phyloP scores from a whole-genome alignment of 2,888 invertebrate species.

The Rhagium mordax region DNA sequence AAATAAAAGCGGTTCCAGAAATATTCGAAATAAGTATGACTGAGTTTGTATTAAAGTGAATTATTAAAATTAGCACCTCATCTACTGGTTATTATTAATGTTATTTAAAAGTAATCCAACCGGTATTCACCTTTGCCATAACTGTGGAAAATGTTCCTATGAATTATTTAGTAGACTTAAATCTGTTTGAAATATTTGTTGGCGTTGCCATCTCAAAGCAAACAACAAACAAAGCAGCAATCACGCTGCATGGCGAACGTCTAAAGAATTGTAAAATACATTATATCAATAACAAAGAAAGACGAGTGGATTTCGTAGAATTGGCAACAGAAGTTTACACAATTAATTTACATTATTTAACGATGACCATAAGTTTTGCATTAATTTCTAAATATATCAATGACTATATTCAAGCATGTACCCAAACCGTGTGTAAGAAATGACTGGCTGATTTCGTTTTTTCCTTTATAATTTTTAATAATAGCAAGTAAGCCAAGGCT shows the following conservation, averaged over 20 bases:
- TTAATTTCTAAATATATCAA: conserved; percentile 53
- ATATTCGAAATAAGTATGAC: neutral
- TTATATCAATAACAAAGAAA: conserved; percentile 28
- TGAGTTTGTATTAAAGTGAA: neutral
- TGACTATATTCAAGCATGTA: conserved; percentile 38
- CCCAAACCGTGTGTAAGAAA: conserved; percentile 1
- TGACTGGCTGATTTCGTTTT: conserved; percentile 24
- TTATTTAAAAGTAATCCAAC: neutral
- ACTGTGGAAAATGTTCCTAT: neutral
- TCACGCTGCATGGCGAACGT: neutral
- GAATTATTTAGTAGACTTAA: neutral
- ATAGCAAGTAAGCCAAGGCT: conserved; percentile 38
- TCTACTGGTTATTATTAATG: neutral
- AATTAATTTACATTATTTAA: conserved; percentile 51
- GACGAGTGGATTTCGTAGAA: conserved; percentile 32
- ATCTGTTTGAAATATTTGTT: neutral
- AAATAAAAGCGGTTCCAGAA: too few relatives aligned
- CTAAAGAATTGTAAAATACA: neutral
- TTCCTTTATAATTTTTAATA: conserved; percentile 24
- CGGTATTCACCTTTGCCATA: neutral
- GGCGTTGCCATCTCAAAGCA: neutral
- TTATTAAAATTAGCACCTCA: neutral
- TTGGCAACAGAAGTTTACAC: conserved; percentile 41
- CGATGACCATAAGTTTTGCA: conserved; percentile 49
- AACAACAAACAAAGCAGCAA: neutral